Evolutionary conservation across 2,797 vertebrate species (phyloP).

Genomic region (Chelmon rostratus): DNA sequence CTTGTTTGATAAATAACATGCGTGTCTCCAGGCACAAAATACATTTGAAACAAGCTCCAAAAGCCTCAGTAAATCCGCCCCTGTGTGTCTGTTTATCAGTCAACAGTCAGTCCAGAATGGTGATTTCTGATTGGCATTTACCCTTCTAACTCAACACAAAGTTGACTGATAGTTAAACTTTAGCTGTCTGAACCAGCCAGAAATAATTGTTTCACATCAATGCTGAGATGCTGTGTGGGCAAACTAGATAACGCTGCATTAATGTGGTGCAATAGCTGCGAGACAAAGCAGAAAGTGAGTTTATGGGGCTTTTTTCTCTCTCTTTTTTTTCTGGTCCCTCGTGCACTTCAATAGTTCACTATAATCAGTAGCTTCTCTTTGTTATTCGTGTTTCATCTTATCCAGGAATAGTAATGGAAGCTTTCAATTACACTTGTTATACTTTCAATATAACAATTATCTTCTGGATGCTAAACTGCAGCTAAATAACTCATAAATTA

Average conservation of each 20-base stretch:
- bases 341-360: conserved; percentile 43
- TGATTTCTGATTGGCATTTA: conserved; percentile 48
- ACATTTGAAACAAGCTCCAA: conserved; percentile 35
- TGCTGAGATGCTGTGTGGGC: conserved; percentile 37
- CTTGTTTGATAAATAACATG: conserved; percentile 61
- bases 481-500: conserved; percentile 39
- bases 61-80: conserved; percentile 17
- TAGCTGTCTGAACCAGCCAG: conserved; percentile 21
- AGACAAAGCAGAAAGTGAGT: conserved; percentile 25
- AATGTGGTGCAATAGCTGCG: conserved; percentile 45
- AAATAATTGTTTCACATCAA: conserved; percentile 52
- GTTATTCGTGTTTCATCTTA: conserved; percentile 32
- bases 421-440: conserved; percentile 6
- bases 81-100: conserved; percentile 45
- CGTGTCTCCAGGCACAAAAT: conserved; percentile 44
- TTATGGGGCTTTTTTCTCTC: not conserved
- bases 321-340: conserved; percentile 32
- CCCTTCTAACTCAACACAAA: conserved; percentile 28
- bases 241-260: conserved; percentile 46
- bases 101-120: conserved; percentile 37
- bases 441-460: conserved; percentile 21
- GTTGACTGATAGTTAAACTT: conserved; percentile 50
- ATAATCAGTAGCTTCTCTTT: conserved; percentile 47
- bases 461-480: conserved; percentile 24
- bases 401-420: conserved; percentile 25